These are phyloP conservation scores for Hypsibius dujardini DNA, from an alignment of 1,140 invertebrate genomes.

Conservation along the genomic window DNA sequence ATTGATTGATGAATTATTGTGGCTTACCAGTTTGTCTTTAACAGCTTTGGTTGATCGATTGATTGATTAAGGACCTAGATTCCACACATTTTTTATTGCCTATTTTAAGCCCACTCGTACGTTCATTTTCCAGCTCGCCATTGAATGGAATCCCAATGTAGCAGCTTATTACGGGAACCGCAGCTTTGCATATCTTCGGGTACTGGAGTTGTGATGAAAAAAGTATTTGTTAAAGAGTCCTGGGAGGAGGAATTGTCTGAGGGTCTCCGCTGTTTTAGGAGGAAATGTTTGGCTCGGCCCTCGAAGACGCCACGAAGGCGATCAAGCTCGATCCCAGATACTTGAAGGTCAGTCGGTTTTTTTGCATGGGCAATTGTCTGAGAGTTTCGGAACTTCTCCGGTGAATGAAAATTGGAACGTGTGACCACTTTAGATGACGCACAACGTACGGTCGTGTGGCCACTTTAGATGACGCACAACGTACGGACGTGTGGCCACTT, in stretches of 20 bases:
- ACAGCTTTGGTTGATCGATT: too few species aligned
- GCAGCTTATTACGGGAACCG: slow-evolving; percentile 80
- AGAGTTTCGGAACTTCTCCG: too few species aligned
- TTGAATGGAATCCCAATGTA: slow-evolving; percentile 57
- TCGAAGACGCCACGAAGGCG: slow-evolving; percentile 73
- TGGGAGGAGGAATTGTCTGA: not conserved
- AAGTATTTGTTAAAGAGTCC: slow-evolving; percentile 19
- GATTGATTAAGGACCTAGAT: slow-evolving; percentile 4
- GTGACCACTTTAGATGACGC: too few species aligned
- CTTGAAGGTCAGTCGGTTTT: slow-evolving; percentile 50
- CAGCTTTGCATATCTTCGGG: slow-evolving; percentile 70
- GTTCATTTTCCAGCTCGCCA: slow-evolving; percentile 39
- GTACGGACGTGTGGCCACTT: too few species aligned
- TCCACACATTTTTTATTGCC: not conserved
- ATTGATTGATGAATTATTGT: too few species aligned
- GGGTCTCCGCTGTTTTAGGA: slow-evolving; percentile 33
- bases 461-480: too few species aligned
- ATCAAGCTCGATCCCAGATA: slow-evolving; percentile 74
- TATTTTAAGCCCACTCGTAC: not conserved
- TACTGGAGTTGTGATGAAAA: slow-evolving; percentile 25
- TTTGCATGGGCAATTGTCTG: not conserved
- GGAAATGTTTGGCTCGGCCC: slow-evolving; percentile 80
- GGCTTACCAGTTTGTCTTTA: too few species aligned
- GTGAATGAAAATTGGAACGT: too few species aligned
- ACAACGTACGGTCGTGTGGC: too few species aligned